Evolutionary conservation across 2,797 vertebrate genomes (phyloP).

Genomic region (Danionella dracula): DNA sequence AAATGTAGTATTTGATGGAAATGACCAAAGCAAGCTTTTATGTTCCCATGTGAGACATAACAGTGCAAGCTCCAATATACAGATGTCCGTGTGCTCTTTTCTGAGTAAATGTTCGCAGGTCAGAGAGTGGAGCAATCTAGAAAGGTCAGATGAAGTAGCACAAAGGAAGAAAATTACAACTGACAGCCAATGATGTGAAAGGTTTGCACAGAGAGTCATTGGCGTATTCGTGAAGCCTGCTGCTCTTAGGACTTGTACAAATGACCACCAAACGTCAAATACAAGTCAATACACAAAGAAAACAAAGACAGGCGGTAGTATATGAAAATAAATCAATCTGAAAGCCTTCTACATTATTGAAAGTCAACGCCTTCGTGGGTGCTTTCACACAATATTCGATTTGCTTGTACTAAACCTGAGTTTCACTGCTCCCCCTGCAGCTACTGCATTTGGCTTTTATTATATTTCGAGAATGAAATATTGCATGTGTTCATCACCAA

Average conservation of each 20-base stretch:
- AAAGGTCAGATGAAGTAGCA: slow-evolving; percentile 13
- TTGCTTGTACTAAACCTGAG: background rate
- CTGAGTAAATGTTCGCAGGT: slow-evolving; percentile 17
- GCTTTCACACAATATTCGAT: background rate
- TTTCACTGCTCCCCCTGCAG: background rate
- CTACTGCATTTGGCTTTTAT: no score
- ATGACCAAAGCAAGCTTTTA: background rate
- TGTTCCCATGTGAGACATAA: background rate
- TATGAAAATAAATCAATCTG: background rate
- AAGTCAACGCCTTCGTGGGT: background rate
- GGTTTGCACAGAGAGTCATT: background rate
- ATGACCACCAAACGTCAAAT: background rate
- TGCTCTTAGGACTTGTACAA: background rate
- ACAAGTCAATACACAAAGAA: background rate
- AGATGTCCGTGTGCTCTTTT: slow-evolving; percentile 7
- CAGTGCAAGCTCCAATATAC: background rate
- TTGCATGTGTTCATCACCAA: background rate
- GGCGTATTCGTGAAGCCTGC: background rate
- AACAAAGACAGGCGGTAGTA: background rate
- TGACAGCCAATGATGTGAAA: background rate
- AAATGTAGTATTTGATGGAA: background rate
- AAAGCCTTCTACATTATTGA: background rate
- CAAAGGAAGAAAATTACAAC: background rate
- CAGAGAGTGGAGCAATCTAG: background rate
- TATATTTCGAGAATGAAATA: background rate